Evolutionary conservation across 2,888 invertebrate species (phyloP), one percentile per base, ranked within the genome.

Genomic region (Trachelus stipa): DNA sequence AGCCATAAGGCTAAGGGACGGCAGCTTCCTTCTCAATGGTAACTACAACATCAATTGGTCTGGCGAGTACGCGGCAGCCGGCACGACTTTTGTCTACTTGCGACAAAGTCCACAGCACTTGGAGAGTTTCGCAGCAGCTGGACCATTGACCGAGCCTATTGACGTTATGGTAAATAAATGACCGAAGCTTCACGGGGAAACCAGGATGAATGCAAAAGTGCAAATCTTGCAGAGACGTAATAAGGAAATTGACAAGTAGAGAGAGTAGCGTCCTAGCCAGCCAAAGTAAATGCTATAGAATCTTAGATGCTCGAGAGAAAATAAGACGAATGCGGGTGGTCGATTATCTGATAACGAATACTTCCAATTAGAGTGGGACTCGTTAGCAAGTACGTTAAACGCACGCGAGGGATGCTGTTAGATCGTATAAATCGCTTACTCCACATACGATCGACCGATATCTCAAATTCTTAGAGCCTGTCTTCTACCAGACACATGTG

Each of bases 11-110:
- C 93, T 95, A 85, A 92, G 94, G 77, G 95, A 96, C 90, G 96
- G 96, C 30, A 93, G 94, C 68, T 97, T 94, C 90, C 94, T 97
- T 82, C 93, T 98, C 86, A 98, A 98, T 90, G 97, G 97, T 1
- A 95, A 97, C 90, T 96, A 96, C 92, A 86, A 82, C 79, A 94
- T 96, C 81, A 96, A 95, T 83, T 94, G 94, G 87, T 94, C 95
- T 78, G 95, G 96, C n/a, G 93, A 94, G 23, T 96, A 96, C 87
- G 94, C 95, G 82, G 96, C 94, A 4, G 96, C 95, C 4, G 98
- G 97, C 1, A 95, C 97, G 0, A 94, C 94, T 79, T 97, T 98
- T 90, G 92, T 94, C 77, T 98, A 98, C 92, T 93, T 94, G 79
- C 94, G 96, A 81, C 95, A 95, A 83, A 94, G 95, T 85, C 94